Conservation (phyloP, 2,888 invertebrate species). For the Antitype chi region DNA sequence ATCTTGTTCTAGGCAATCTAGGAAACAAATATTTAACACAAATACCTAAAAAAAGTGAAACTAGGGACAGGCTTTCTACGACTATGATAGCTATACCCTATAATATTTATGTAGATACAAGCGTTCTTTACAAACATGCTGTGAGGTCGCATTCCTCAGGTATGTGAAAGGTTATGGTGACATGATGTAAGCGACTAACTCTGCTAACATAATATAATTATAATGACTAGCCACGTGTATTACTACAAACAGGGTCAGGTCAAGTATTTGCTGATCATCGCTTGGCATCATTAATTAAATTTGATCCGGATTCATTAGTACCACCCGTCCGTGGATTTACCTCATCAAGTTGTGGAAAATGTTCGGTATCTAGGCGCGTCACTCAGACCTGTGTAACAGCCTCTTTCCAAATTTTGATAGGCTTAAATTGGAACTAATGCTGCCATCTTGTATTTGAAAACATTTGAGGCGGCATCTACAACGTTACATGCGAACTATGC, state of each 20-base stretch:
- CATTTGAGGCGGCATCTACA: not conserved
- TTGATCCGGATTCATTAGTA: not conserved
- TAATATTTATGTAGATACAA: not conserved
- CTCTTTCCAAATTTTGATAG: not conserved
- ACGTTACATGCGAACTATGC: too few relatives aligned
- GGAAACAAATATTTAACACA: not conserved
- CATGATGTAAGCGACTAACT: slow-evolving; percentile 19
- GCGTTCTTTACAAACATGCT: not conserved
- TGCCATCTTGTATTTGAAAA: not conserved
- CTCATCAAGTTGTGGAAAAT: not conserved
- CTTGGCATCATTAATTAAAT: slow-evolving; percentile 9
- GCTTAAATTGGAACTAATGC: not conserved
- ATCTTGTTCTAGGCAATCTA: not conserved
- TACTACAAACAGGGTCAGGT: slow-evolving; percentile 5
- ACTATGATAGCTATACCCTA: not conserved
- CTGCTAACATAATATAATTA: slow-evolving; percentile 21
- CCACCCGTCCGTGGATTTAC: not conserved
- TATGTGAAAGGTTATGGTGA: slow-evolving; percentile 34
- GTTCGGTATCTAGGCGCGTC: not conserved
- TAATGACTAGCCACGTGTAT: slow-evolving; percentile 2
- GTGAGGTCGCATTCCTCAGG: slow-evolving; percentile 17
- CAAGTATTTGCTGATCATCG: slow-evolving; percentile 27
- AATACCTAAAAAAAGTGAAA: not conserved
- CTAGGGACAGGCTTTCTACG: not conserved
- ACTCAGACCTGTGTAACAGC: not conserved